A percentile compares a stretch with the other conserved stretches of the same genome.
Conservation (phyloP, 2,797 vertebrate species). For the Acropternis orthonyx region DNA sequence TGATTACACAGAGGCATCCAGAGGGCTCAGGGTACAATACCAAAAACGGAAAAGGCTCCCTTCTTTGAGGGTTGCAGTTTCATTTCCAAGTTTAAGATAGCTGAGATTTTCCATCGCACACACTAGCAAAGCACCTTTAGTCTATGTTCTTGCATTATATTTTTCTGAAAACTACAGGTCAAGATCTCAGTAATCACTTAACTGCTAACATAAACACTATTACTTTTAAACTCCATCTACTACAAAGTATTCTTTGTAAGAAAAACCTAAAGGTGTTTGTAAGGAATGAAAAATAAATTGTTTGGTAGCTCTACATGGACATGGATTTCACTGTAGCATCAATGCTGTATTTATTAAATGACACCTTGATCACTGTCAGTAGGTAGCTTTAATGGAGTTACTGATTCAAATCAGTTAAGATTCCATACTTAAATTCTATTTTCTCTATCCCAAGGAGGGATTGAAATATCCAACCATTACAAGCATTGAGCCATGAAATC, state of each 20-base stretch:
- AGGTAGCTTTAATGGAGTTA: not conserved
- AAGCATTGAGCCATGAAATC: not conserved
- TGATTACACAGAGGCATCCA: not conserved
- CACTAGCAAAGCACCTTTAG: not conserved
- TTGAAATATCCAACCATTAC: not conserved
- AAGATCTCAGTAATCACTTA: not conserved
- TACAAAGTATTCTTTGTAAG: not conserved
- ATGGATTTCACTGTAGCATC: not conserved
- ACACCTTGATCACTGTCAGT: not conserved
- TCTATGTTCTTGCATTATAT: not conserved
- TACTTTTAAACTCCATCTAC: not conserved
- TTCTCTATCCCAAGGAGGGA: not conserved
- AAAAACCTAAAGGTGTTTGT: not conserved
- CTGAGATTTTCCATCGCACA: not conserved
- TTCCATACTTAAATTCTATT: not conserved
- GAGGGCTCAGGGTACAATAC: not conserved
- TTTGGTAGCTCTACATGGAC: not conserved
- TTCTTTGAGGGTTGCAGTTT: not conserved
- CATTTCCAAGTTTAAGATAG: not conserved
- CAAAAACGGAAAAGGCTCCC: not conserved
- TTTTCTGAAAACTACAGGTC: not conserved
- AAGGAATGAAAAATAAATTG: not conserved
- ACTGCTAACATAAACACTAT: not conserved
- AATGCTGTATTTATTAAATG: not conserved
- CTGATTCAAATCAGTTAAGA: not conserved